phyloP scores from a whole-genome alignment of 2,113 vertebrate genomes.

The Solenodon paradoxus region DNA sequence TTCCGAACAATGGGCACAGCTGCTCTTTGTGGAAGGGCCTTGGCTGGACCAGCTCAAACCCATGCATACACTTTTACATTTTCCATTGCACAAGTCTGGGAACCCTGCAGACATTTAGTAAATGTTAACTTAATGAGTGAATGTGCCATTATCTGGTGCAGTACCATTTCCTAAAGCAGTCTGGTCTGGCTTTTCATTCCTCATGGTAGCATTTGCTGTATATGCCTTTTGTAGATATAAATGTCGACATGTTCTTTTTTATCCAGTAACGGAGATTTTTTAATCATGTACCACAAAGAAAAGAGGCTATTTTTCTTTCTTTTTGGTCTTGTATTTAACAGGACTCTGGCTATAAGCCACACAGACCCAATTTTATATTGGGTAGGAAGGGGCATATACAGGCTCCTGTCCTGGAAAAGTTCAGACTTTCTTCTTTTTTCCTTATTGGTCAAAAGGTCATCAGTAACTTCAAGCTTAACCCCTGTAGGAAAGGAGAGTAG shows the following conservation, averaged over 20 bases:
- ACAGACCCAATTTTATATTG: neutral
- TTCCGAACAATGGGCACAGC: constrained; percentile 6
- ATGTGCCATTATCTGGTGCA: constrained; percentile 22
- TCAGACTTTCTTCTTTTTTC: neutral
- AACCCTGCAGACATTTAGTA: constrained; percentile 50
- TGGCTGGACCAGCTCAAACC: constrained; percentile 1
- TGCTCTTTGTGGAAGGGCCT: neutral
- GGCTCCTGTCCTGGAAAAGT: neutral
- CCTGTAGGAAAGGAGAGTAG: neutral
- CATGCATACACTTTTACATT: neutral
- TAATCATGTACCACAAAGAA: neutral
- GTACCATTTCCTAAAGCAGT: constrained; percentile 42
- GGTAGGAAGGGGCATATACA: neutral
- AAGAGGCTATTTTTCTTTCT: neutral
- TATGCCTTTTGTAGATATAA: constrained; percentile 37
- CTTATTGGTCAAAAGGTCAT: neutral
- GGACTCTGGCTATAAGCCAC: neutral
- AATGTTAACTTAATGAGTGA: constrained; percentile 58
- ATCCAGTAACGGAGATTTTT: neutral
- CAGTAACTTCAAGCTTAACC: neutral
- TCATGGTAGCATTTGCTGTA: constrained; percentile 35
- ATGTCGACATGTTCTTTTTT: constrained; percentile 32
- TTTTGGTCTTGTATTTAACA: neutral
- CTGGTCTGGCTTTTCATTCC: constrained; percentile 54
- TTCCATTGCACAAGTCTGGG: constrained; percentile 29